Evolutionary conservation across 2,113 vertebrate species (phyloP).

Genomic region (Motacilla alba): DNA sequence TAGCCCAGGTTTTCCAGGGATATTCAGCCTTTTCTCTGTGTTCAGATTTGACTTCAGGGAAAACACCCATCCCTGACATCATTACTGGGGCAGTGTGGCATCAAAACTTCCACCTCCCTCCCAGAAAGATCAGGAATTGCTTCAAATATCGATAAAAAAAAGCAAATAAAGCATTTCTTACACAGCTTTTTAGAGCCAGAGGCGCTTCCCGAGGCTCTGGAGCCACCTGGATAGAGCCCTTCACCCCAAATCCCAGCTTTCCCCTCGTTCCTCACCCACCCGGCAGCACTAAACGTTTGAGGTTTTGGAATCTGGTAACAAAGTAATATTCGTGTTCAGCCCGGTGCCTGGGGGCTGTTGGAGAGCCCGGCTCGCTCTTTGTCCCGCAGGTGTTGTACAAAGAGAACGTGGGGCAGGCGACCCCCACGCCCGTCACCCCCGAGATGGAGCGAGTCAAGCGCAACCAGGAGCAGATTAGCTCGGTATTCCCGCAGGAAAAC

Average conservation of each 20-base stretch:
- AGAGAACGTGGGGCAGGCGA: constrained; percentile 72
- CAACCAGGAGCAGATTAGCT: constrained; percentile 81
- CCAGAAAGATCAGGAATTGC: background rate
- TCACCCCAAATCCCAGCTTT: background rate
- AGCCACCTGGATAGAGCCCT: constrained; percentile 48
- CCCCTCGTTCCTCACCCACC: background rate
- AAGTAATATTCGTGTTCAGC: background rate
- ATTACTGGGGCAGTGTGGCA: background rate
- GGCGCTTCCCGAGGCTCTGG: background rate
- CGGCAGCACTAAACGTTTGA: background rate
- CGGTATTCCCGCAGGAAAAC: constrained; percentile 52
- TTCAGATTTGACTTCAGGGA: background rate
- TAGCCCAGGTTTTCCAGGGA: no score
- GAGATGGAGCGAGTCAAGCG: constrained; percentile 72
- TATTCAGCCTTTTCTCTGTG: background rate
- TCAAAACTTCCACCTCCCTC: background rate
- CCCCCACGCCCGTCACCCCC: constrained; percentile 48
- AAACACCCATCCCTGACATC: background rate
- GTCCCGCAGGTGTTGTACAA: constrained; percentile 60
- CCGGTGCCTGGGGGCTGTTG: rapidly evolving
- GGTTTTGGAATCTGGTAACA: background rate
- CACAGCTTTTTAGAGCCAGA: background rate
- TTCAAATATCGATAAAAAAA: background rate
- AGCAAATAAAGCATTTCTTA: background rate
- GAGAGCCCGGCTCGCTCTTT: background rate